These are phyloP conservation scores for Stratiomys singularior DNA, from an alignment of 2,888 invertebrate species.

Conservation along the genomic window DNA sequence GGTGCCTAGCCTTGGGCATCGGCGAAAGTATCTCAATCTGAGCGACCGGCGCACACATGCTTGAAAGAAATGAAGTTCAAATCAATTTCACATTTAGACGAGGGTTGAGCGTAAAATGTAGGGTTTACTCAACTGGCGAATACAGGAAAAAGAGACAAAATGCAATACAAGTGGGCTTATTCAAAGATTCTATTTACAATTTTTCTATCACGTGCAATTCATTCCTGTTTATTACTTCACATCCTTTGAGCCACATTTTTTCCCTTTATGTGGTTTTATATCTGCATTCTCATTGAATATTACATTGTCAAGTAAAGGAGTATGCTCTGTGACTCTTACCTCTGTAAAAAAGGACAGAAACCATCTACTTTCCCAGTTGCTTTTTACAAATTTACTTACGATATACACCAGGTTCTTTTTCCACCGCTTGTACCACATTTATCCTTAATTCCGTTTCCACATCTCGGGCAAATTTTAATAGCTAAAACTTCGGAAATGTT, in stretches of 20 bases:
- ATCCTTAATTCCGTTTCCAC: constrained; percentile 77
- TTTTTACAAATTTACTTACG: constrained; percentile 65
- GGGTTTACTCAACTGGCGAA: too few relatives aligned
- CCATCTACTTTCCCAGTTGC: not conserved
- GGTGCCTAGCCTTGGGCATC: too few relatives aligned
- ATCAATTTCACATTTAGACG: too few relatives aligned
- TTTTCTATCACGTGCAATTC: not conserved
- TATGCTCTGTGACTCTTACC: constrained; percentile 71
- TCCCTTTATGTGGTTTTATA: constrained; percentile 59
- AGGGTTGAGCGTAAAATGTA: too few relatives aligned
- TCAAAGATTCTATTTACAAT: constrained; percentile 7
- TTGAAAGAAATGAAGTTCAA: too few relatives aligned
- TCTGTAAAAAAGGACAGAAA: constrained; percentile 66
- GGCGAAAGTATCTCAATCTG: too few relatives aligned
- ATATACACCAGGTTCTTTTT: constrained; percentile 74
- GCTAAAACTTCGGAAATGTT: too few relatives aligned
- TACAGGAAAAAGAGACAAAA: not conserved
- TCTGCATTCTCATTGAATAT: constrained; percentile 70
- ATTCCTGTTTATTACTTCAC: not conserved
- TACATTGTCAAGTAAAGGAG: constrained; percentile 72
- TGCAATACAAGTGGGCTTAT: not conserved
- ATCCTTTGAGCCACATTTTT: constrained; percentile 46
- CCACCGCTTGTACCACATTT: constrained; percentile 77
- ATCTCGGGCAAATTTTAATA: constrained; percentile 74
- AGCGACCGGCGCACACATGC: too few relatives aligned